Percentiles rank a stretch among this genome's conserved stretches.
Evolutionary conservation across 2,113 vertebrate genomes (phyloP).

Genomic region (Dascyllus trimaculatus): DNA sequence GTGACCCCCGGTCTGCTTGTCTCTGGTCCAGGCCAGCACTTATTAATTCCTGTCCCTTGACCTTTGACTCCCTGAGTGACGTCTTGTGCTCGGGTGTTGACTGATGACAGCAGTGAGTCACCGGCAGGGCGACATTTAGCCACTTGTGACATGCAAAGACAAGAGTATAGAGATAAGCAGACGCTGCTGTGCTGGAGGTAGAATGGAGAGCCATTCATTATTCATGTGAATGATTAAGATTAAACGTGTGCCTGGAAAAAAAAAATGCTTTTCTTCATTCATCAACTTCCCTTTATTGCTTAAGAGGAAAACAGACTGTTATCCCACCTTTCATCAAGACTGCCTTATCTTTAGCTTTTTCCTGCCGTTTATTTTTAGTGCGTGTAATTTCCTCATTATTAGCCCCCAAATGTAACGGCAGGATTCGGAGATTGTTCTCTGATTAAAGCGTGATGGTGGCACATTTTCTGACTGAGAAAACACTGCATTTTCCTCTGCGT

Average conservation of each 20-base stretch:
- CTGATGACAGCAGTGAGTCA: slow-evolving; percentile 61
- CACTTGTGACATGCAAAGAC: slow-evolving; percentile 9
- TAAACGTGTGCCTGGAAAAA: background rate
- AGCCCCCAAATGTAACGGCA: background rate
- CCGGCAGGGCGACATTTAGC: slow-evolving; percentile 18
- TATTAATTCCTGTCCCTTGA: slow-evolving; percentile 51
- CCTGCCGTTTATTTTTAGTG: background rate
- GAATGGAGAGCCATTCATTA: slow-evolving; percentile 7
- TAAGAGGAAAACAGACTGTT: slow-evolving; percentile 21
- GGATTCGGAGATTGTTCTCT: background rate
- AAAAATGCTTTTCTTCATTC: slow-evolving; percentile 10
- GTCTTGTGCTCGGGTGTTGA: slow-evolving; percentile 33
- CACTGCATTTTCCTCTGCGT: background rate
- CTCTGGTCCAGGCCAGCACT: slow-evolving; percentile 24
- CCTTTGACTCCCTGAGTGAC: slow-evolving; percentile 40
- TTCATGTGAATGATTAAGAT: slow-evolving; percentile 16
- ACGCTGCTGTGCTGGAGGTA: slow-evolving; percentile 7
- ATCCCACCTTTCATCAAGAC: background rate
- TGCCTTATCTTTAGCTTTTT: slow-evolving; percentile 6
- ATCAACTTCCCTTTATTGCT: slow-evolving; percentile 17
- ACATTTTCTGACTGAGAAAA: slow-evolving; percentile 1
- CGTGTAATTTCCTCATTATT: background rate
- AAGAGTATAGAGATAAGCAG: slow-evolving; percentile 19
- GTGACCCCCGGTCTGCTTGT: slow-evolving; percentile 3
- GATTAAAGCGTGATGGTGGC: slow-evolving; percentile 6